Percentiles rank a stretch among this genome's conserved stretches.
phyloP scores from a whole-genome alignment of 92 coral and sea anemone genomes.

The Micromussa lordhowensis region DNA sequence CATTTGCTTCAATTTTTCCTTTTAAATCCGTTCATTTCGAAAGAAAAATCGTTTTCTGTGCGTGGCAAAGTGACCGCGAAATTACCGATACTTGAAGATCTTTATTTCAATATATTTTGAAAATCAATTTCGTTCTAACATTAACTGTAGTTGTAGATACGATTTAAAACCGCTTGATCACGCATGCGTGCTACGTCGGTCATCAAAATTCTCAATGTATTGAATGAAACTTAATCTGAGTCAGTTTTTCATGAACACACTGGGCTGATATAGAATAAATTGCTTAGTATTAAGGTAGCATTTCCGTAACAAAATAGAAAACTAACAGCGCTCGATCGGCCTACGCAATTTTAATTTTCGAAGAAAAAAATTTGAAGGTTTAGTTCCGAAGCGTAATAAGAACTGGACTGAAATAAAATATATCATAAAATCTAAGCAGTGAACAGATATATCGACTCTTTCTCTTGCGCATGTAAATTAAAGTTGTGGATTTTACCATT shows the following conservation, averaged over 20 bases:
- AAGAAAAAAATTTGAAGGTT: neutral
- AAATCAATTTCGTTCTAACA: conserved; percentile 17
- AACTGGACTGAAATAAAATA: neutral
- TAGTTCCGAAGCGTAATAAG: neutral
- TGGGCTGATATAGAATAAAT: neutral
- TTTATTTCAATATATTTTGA: conserved; percentile 2
- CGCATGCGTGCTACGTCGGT: conserved; percentile 13
- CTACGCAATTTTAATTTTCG: neutral
- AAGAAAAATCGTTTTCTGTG: neutral
- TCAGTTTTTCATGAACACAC: neutral
- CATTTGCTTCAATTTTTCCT: neutral
- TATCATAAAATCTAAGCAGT: neutral
- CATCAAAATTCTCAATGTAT: neutral
- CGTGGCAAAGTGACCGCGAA: conserved; percentile 10
- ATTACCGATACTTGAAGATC: conserved; percentile 3
- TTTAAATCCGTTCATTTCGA: neutral
- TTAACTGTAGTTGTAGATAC: too few relatives aligned
- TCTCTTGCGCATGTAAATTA: neutral
- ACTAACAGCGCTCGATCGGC: neutral
- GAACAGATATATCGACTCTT: neutral
- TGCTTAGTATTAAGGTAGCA: neutral
- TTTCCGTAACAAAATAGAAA: neutral
- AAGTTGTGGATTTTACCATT: neutral
- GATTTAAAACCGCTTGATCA: neutral
- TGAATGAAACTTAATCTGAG: neutral